Conservation (phyloP, 1,140 invertebrate species). For the Procambarus clarkii region DNA sequence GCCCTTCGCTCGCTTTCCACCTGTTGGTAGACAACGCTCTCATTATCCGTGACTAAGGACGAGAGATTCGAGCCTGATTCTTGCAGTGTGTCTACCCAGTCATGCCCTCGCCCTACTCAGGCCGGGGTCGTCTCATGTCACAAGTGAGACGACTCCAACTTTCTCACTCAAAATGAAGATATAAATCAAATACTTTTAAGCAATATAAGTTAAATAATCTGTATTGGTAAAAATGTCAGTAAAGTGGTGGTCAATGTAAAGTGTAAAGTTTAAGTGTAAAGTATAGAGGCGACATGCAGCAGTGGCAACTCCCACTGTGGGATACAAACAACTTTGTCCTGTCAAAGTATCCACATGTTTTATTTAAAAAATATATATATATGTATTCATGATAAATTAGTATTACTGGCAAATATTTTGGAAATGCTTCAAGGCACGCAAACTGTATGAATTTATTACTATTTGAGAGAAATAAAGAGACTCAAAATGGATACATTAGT, state of each 20-base stretch:
- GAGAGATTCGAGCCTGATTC: conserved; percentile 25
- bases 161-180: neutral
- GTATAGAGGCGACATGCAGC: neutral
- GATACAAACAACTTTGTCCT: conserved; percentile 1
- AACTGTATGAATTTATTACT: too few species aligned
- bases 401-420: too few species aligned
- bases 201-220: neutral
- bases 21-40: conserved; percentile 75
- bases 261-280: neutral
- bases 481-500: too few species aligned
- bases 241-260: neutral
- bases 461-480: too few species aligned
- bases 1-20: conserved; percentile 86
- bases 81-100: neutral
- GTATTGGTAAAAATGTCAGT: neutral
- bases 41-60: conserved; percentile 59
- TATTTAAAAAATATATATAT: too few species aligned
- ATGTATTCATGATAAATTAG: too few species aligned
- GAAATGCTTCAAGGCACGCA: too few species aligned
- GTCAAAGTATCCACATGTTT: neutral
- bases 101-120: neutral
- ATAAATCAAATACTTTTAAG: neutral
- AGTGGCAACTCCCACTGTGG: neutral
- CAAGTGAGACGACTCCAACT: conserved; percentile 35
- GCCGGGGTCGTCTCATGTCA: conserved; percentile 27